Percentiles rank a stretch among this genome's conserved stretches.
phyloP scores from a whole-genome alignment of 2,113 vertebrate species.

The Halichoerus grypus region DNA sequence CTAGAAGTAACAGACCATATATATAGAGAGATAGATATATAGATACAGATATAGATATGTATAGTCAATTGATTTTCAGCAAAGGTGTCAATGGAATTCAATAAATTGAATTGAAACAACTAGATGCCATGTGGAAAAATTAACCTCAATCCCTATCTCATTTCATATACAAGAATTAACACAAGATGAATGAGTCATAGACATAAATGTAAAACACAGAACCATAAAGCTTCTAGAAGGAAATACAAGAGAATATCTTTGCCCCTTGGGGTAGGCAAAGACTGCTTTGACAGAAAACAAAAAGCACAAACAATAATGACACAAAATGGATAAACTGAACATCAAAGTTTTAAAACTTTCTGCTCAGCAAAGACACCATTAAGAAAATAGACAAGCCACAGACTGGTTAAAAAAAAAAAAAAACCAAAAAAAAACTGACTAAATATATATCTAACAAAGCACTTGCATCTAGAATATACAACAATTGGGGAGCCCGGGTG shows the following conservation, averaged over 20 bases:
- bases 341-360: slow-evolving; percentile 4
- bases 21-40: neutral
- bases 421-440: neutral
- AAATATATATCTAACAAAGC: neutral
- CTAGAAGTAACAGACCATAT: neutral
- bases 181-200: slow-evolving; percentile 1
- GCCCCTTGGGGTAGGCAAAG: neutral
- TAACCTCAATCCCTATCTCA: neutral
- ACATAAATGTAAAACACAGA: neutral
- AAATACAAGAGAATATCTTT: neutral
- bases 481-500: neutral
- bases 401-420: neutral
- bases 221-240: neutral
- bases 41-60: neutral
- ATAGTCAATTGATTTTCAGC: neutral
- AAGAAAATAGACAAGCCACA: neutral
- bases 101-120: neutral
- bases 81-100: neutral
- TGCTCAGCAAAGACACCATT: neutral
- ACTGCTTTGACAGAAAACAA: slow-evolving; percentile 10
- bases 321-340: neutral
- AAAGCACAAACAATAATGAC: neutral
- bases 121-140: neutral
- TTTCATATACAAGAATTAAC: neutral
- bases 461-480: neutral